Percentiles rank a stretch among this genome's conserved stretches.
Conservation (phyloP, 2,888 invertebrate genomes). For the Allophyes oxyacanthae region DNA sequence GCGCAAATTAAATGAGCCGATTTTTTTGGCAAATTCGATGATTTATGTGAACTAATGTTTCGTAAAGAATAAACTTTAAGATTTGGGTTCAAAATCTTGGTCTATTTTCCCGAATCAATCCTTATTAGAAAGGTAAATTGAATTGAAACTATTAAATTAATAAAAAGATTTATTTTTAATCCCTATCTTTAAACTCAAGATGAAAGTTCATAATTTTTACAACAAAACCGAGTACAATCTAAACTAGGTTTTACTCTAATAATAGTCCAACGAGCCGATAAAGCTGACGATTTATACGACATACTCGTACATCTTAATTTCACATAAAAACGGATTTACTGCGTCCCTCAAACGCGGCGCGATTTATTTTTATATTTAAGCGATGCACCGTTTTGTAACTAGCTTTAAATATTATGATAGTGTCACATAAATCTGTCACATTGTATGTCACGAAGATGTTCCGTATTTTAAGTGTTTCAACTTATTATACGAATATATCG, state of each 20-base stretch:
- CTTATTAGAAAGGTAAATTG: no score
- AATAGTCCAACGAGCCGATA: conserved; percentile 71
- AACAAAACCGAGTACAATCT: conserved; percentile 6
- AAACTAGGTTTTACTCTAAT: conserved; percentile 48
- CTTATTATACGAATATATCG: conserved; percentile 3
- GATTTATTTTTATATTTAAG: conserved; percentile 76
- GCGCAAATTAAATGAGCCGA: no score
- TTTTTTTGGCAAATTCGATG: no score
- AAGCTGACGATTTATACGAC: conserved; percentile 77
- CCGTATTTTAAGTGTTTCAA: conserved; percentile 5
- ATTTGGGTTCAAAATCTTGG: no score
- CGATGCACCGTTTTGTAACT: conserved; percentile 76
- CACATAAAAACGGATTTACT: conserved; percentile 84
- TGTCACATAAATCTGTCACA: conserved; percentile 78
- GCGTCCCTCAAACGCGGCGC: conserved; percentile 66
- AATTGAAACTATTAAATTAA: no score
- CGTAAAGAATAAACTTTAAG: no score
- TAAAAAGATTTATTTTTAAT: no score
- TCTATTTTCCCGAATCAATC: no score
- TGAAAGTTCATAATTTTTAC: no score
- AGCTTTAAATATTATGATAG: conserved; percentile 83
- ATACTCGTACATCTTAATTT: conserved; percentile 86
- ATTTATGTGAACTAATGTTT: no score
- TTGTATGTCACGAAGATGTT: conserved; percentile 33
- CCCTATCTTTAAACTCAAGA: no score